phyloP scores from a whole-genome alignment of 2,888 invertebrate species.

The Ennomos fuscantarius region DNA sequence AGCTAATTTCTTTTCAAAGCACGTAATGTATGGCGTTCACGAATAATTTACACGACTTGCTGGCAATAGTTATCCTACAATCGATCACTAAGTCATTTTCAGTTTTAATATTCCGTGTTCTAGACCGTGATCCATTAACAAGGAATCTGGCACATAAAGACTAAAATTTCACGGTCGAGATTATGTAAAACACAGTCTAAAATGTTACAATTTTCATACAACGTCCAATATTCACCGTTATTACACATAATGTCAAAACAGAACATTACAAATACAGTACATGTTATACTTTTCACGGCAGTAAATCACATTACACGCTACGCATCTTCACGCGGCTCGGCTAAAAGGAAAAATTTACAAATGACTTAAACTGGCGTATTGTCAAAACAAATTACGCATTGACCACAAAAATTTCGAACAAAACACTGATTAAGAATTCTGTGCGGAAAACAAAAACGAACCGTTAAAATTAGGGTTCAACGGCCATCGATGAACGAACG shows the following conservation, averaged over 20 bases:
- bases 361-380: constrained; percentile 33
- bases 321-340: constrained; percentile 38
- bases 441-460: constrained; percentile 56
- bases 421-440: constrained; percentile 62
- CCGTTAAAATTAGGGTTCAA: constrained; percentile 69
- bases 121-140: too few species aligned
- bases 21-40: too few species aligned
- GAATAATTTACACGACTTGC: too few species aligned
- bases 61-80: too few species aligned
- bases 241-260: constrained; percentile 21
- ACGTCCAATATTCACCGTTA: constrained; percentile 21
- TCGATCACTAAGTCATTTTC: too few species aligned
- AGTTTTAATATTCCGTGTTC: too few species aligned
- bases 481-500: constrained; percentile 56
- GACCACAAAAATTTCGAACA: constrained; percentile 44
- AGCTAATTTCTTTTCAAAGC: too few species aligned
- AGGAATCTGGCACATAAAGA: too few species aligned
- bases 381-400: constrained; percentile 44
- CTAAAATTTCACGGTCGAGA: too few species aligned
- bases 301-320: constrained; percentile 41
- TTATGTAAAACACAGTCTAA: too few species aligned
- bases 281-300: constrained; percentile 39
- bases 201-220: constrained; percentile 23
- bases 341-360: constrained; percentile 28
- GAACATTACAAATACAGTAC: constrained; percentile 33